phyloP scores from a whole-genome alignment of 2,888 invertebrate genomes.

The Epistrophe eligans region DNA sequence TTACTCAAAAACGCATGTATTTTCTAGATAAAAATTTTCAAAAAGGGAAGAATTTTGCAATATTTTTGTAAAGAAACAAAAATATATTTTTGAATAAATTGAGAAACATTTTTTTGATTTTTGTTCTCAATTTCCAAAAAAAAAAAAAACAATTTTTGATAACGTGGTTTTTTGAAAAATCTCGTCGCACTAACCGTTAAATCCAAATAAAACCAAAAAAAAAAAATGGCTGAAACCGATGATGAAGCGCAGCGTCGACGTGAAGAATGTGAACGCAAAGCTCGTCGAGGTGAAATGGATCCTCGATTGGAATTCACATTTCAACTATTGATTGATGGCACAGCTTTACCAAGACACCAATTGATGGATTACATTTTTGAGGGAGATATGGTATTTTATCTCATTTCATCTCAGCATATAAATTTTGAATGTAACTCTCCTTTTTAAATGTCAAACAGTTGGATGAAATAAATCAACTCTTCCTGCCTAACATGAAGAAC shows the following conservation, averaged over 20 bases:
- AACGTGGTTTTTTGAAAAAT: conserved; percentile 25
- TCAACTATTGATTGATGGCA: conserved; percentile 93
- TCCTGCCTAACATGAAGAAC: conserved; percentile 92
- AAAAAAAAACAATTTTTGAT: conserved; percentile 52
- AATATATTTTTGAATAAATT: conserved; percentile 49
- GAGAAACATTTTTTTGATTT: conserved; percentile 72
- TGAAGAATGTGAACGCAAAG: conserved; percentile 96
- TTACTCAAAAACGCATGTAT: conserved; percentile 4
- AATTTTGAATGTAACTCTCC: neutral
- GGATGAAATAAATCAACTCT: conserved; percentile 94
- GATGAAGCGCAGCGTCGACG: conserved; percentile 87
- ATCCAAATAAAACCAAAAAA: neutral
- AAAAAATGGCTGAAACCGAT: conserved; percentile 80
- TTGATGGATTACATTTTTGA: conserved; percentile 96
- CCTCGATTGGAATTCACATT: conserved; percentile 95
- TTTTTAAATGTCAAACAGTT: conserved; percentile 85
- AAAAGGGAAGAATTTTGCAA: conserved; percentile 1
- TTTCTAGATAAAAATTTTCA: conserved; percentile 45
- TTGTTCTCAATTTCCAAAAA: conserved; percentile 68
- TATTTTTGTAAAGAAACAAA: conserved; percentile 30
- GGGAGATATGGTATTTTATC: conserved; percentile 90
- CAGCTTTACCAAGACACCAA: conserved; percentile 91
- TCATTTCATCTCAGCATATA: neutral
- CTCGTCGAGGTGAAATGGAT: conserved; percentile 95
- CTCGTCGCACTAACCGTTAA: conserved; percentile 46